Base-by-base conservation (phyloP, 2,888 invertebrate species). In the Beris chalybata region DNA sequence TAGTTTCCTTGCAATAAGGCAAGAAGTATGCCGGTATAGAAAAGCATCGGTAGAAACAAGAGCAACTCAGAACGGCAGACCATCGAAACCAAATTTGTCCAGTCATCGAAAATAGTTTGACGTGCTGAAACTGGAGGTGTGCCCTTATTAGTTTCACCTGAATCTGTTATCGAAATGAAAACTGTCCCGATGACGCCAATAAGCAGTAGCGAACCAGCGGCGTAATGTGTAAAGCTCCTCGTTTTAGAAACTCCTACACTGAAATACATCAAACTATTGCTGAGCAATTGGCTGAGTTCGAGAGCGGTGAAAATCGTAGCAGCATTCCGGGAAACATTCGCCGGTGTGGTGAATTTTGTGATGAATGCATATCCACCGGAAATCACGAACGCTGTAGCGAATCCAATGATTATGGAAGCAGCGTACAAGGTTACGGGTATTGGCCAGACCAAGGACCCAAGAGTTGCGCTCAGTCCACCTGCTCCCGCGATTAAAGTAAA, bases 1-100 rank as follows among this genome's bases (percentile, higher is more conserved):
- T 58, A 58, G 47, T 58, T 58, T 22, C 56, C 43, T 56, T 56
- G 56, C 32, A 56, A 15, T 13, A 56, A 22, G 9, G 56, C 56
- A 6, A 56, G 38, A 1, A 15, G 15, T 15, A 22, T 9, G n/a
- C 56, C 56, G 13, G 56, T 56, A 43, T 56, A 56, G 43, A 56
- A 56, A 12, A 56, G 43, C 38, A 56, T 56, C 15, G 56, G 44
- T 4, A 56, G 38, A 11, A 56, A 56, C 15, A 56, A 13, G 4
- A 56, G 56, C 15, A 56, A 4, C 4, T 56, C 56, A 22, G 56
- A 15, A 38, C 43, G 32, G 4, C 7, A 43, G 5, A 43, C 13
- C 3, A 56, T 7, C 7, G 15, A 9, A 2, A 43, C 13, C 6
- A 56, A 13, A 15, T 43, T 12, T 5, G 15, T 11, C 56, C 56